Base-by-base conservation (phyloP, 2,888 invertebrate genomes). In the Venusia cambrica region DNA sequence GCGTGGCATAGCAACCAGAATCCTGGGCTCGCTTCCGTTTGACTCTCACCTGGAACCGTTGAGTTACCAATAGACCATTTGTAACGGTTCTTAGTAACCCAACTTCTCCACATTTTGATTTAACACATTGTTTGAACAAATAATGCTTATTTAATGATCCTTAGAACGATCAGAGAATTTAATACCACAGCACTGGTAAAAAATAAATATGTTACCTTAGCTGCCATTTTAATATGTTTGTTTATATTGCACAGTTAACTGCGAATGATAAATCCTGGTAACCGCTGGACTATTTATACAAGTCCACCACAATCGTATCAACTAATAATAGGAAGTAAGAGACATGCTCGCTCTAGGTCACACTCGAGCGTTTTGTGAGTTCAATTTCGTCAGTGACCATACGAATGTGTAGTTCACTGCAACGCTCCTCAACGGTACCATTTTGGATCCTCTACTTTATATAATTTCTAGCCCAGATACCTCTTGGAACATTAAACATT, bases 251-350 rank as follows among this genome's bases (percentile, higher is more conserved):
- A 83, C 78, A 75, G 75, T 74, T 54, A 65, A 75, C 76, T 76
- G 77, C 62, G 81, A 85, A 80, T 87, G 83, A 69, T 73, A 62
- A 64, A 63, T 70, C 69, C 68, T 56, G 66, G 61, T 54, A 51
- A 56, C 16, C 32, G 51, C 58, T 57, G 70, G 63, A 62, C 73
- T 74, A 83, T 79, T 74, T 73, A 73, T 73, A 71, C 47, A 37
- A 48, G 58, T 72, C 66, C 65, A 62, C 66, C 53, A 68, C 75
- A 73, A 63, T 70, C 64, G 57, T 74, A 73, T 55, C 54, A 57
- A 64, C 70, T 75, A 68, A 63, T 73, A 77, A 74, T 77, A 81
- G 80, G 83, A 84, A 84, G 77, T 78, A 74, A 77, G 57, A 71
- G 74, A 73, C 63, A 73, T 69, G 67, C 57, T 59, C 48, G 46